These are phyloP conservation scores for Lerista edwardsae DNA, from an alignment of 2,797 vertebrate genomes.

Conservation along the genomic window DNA sequence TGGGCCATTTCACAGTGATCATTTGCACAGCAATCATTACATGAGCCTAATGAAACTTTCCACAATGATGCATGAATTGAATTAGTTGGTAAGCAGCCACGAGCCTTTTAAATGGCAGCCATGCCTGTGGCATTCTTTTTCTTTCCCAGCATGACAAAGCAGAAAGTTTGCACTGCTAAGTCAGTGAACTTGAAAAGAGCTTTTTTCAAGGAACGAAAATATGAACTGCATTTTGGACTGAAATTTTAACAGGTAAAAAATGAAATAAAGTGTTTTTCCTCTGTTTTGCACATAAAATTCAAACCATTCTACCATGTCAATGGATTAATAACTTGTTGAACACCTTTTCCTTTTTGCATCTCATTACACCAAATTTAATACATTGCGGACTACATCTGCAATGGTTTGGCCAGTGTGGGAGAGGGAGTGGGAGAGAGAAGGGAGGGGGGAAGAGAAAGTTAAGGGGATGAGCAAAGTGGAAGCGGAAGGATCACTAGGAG, in stretches of 20 bases:
- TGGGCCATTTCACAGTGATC: constrained; percentile 24
- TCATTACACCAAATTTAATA: background rate
- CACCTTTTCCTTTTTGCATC: background rate
- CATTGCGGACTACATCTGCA: too few species aligned
- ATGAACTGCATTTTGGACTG: background rate
- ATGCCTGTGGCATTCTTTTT: background rate
- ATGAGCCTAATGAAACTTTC: constrained; percentile 2
- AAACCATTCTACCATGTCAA: background rate
- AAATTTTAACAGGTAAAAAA: background rate
- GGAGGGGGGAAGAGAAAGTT: too few species aligned
- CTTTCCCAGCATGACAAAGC: background rate
- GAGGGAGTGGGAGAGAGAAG: background rate
- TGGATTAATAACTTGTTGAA: background rate
- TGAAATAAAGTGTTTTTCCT: background rate
- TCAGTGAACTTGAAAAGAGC: background rate
- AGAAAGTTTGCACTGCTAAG: background rate
- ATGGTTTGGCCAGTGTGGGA: too few species aligned
- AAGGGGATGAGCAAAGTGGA: too few species aligned
- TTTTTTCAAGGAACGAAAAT: constrained; percentile 5
- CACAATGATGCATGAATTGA: constrained; percentile 16
- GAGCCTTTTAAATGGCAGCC: background rate
- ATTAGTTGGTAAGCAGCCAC: constrained; percentile 5
- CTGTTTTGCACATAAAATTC: background rate
- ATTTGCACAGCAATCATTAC: constrained; percentile 26
- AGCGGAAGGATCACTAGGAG: too few species aligned